Base-by-base conservation (phyloP, 2,888 invertebrate genomes). In the Eulithis prunata region DNA sequence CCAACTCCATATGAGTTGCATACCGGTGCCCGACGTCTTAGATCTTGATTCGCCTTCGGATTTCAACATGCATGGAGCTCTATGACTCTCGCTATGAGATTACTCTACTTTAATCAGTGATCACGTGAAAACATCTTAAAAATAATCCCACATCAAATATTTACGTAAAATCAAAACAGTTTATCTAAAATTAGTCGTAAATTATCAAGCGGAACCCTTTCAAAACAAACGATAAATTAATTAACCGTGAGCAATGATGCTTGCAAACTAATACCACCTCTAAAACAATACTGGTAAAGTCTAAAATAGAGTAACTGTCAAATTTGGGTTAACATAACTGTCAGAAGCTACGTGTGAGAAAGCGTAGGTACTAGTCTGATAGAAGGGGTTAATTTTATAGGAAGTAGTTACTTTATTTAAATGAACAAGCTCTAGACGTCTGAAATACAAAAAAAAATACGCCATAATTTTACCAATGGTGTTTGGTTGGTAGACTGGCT, bases 161-260 rank as follows among this genome's bases (percentile, higher is more conserved):
- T 41, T 41, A 47, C 47, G 14, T 8, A 49, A 49, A 49, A 49
- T 21, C 21, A 21, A 49, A 49, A 49, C n/a, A 45, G 12, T 45
- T 45, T 45, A 45, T 41, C 45, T 3, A n/a, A 45, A 45, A 45
- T 2, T 49, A 49, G 49, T 49, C 49, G 21, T 49, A 11, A 21
- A 49, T 21, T 49, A 49, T 28, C 41, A 36, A 21, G 13, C 46
- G 38, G 60, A 54, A 61, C 59, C 52, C 59, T 53, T n/a, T 58
- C 21, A 51, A 41, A 58, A 49, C 57, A 49, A 47, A 41, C 49
- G 51, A 8, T 52, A 43, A 51, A 43, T 59, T 59, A 59, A 52
- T 59, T 52, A 59, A 53, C 52, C 32, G 45, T 13, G 11, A 43
- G 43, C 43, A 52, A 28, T 3, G 3, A 11, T 13, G 2, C 4